Evolutionary conservation across 2,113 vertebrate genomes (phyloP), one percentile per base, ranked within the genome.

Genomic region (Narcine bancroftii): DNA sequence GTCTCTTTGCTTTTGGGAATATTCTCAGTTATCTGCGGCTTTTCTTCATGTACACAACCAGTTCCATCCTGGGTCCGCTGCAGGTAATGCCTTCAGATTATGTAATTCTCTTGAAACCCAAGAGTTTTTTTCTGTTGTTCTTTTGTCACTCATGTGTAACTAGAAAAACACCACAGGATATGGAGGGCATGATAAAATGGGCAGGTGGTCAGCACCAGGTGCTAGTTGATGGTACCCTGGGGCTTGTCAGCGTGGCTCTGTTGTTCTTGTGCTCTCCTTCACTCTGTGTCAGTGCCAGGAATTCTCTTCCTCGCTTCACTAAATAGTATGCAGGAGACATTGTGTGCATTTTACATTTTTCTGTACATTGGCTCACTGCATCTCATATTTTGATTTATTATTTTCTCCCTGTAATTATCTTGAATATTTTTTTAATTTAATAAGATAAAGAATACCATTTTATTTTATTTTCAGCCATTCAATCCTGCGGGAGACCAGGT

Each of bases 31-130:
- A 99, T 77, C 96, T 99, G 73, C 97, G 99, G 13, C 98, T 99
- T 66, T 99, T 99, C 96, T 99, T 99, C 94, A 99, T 99, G 99
- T 99, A 99, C 95, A 99, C 99, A 92, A 99, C 99, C 93, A 99
- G 98, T 95, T 99, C 99, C 93, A 97, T 99, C 94, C 95, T 99
- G 94, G 99, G 99, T 24, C 99, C 99, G 0, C 96, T 99, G 56
- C 99, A 99, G 98, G 98, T 99, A 94, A 33, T 53, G 47, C 33
- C 2, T 77, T 33, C 47, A 36, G 10, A 24, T 94, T 79, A 56
- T 73, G 13, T 26, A 60, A 21, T 42, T 85, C 33, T 69, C n/a
- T 33, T 24, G 60, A 3, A 75, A 36, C 73, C n/a, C 9, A 4
- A 75, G 4, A n/a, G 36, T 39, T 66, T 42, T 17, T 21, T 79